A percentile compares a stretch with the other conserved stretches of the same genome.
Evolutionary conservation across 1,140 invertebrate genomes (phyloP).

Genomic region (Brachionus paranguensis): DNA sequence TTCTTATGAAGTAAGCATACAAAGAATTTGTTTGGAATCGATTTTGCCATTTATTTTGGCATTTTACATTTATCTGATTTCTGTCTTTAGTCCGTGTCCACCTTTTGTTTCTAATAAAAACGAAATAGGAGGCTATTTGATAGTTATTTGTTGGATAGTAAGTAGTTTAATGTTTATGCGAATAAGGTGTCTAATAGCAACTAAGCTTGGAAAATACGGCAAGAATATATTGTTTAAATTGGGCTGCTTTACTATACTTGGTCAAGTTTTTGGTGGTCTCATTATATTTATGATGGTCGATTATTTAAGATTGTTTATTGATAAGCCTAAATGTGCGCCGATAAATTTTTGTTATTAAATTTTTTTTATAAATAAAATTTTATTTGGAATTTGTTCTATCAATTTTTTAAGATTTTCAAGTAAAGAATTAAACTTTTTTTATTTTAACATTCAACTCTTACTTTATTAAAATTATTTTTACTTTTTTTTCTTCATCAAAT

Average conservation of each 20-base stretch:
- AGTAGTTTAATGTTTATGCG: conserved; percentile 21
- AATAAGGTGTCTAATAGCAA: conserved; percentile 22
- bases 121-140: conserved; percentile 10
- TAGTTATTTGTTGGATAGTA: conserved; percentile 1
- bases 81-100: conserved; percentile 31
- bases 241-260: conserved; percentile 25
- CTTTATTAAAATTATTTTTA: too few species aligned
- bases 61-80: conserved; percentile 18
- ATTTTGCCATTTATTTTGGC: background rate
- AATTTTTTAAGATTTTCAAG: too few species aligned
- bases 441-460: too few species aligned
- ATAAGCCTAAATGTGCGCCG: background rate
- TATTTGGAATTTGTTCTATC: background rate
- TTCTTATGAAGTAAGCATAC: conserved; percentile 15
- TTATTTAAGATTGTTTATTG: background rate
- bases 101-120: conserved; percentile 25
- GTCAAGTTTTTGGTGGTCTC: conserved; percentile 38
- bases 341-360: conserved; percentile 13
- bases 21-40: background rate
- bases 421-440: too few species aligned
- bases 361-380: background rate
- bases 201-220: conserved; percentile 28
- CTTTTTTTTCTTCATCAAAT: too few species aligned
- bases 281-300: conserved; percentile 28
- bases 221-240: conserved; percentile 4